These are phyloP conservation scores for Stigmatopora argus DNA, from an alignment of 2,113 vertebrate genomes.

Conservation along the genomic window DNA sequence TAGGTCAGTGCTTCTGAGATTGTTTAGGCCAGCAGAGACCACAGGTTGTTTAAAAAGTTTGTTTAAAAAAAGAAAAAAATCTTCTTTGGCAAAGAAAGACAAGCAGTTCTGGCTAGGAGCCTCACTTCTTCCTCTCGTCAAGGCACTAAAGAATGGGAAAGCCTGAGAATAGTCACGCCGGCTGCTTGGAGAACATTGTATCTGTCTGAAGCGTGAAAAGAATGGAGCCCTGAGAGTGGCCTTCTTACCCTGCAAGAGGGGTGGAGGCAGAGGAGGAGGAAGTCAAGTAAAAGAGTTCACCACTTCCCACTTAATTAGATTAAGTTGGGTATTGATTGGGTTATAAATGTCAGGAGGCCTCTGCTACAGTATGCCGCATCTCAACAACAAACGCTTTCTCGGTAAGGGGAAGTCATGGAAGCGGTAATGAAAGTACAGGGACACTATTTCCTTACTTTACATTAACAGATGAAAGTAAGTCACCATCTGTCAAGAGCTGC, in stretches of 20 bases:
- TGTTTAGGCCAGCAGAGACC: not conserved
- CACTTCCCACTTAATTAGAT: slow-evolving; percentile 63
- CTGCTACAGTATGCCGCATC: slow-evolving; percentile 23
- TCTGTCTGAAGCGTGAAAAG: slow-evolving; percentile 65
- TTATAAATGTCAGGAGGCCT: slow-evolving; percentile 48
- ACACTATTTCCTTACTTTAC: slow-evolving; percentile 39
- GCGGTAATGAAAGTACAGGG: slow-evolving; percentile 41
- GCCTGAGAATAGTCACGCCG: slow-evolving; percentile 65
- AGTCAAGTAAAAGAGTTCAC: slow-evolving; percentile 47
- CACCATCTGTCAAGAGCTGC: not conserved
- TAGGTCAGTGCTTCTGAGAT: not conserved
- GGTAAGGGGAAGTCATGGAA: slow-evolving; percentile 35
- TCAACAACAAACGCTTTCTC: slow-evolving; percentile 44
- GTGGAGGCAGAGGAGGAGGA: slow-evolving; percentile 27
- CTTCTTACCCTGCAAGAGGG: slow-evolving; percentile 29
- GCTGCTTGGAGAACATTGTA: slow-evolving; percentile 60
- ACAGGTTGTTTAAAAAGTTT: not conserved
- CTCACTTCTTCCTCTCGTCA: slow-evolving; percentile 29
- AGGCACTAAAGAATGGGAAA: slow-evolving; percentile 35
- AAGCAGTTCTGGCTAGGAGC: slow-evolving; percentile 31
- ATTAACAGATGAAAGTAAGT: slow-evolving; percentile 32
- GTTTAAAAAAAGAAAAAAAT: not conserved
- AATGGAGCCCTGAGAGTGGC: slow-evolving; percentile 44
- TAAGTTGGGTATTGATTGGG: slow-evolving; percentile 63
- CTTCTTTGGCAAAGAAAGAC: slow-evolving; percentile 31